These are phyloP conservation scores for Germaria angustata DNA, from an alignment of 2,888 invertebrate species.

Conservation along the genomic window DNA sequence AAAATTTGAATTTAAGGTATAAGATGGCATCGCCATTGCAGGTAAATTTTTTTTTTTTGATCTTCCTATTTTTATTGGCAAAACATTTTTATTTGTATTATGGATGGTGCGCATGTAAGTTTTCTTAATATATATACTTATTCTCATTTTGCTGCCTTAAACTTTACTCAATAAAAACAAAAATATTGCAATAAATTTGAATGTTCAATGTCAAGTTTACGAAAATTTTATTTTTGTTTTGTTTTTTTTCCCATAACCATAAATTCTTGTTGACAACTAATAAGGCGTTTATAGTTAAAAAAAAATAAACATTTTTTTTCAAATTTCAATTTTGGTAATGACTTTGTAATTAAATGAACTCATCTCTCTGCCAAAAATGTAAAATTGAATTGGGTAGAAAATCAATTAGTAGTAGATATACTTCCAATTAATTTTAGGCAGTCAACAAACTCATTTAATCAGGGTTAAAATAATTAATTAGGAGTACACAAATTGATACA, in stretches of 20 bases:
- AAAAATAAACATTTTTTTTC: background rate
- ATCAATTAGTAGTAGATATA: background rate
- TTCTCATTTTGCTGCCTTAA: no score
- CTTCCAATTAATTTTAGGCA: background rate
- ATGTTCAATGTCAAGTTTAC: slow-evolving; percentile 55
- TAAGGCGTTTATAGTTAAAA: background rate
- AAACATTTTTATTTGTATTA: no score
- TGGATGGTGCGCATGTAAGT: no score
- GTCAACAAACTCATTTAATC: background rate
- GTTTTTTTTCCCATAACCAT: background rate
- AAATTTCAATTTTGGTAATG: background rate
- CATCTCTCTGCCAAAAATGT: background rate
- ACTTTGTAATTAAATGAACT: background rate
- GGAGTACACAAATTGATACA: no score
- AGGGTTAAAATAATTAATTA: slow-evolving; percentile 17
- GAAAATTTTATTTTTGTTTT: background rate
- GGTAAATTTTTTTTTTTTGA: no score
- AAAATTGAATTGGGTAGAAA: background rate
- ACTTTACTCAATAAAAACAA: background rate
- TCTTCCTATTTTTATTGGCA: no score
- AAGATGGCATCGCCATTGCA: no score
- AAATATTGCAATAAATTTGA: background rate
- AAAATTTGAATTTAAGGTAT: no score
- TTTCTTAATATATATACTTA: no score
- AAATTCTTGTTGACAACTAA: slow-evolving; percentile 23